Base-by-base conservation (phyloP, 2,113 vertebrate species). In the Rhea americana region DNA sequence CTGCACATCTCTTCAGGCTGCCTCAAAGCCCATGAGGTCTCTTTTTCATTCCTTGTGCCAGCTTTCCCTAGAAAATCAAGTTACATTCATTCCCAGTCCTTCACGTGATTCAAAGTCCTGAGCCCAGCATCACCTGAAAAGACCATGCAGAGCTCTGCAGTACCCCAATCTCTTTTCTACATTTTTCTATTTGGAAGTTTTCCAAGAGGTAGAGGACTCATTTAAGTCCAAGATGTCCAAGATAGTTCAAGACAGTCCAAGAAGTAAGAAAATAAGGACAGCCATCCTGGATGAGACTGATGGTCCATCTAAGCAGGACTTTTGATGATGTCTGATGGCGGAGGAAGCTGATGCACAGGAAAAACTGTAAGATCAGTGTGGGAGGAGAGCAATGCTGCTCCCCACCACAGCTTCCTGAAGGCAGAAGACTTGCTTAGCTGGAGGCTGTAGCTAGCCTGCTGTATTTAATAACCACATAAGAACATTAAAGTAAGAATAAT, bases 321-420 rank as follows among this genome's bases (percentile, higher is more conserved):
- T 83, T 50, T 2, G 3, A 16, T 20, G 10, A 22, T n/a, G 12
- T 78, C 41, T 51, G 43, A 3, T 62, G 30, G 13, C 81, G 9
- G 50, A 81, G 16, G 18, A 43, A 41, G 30, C 37, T 2, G 1
- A 68, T 11, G 8, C 1, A 4, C 1, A 51, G 22, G 39, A 79
- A 91, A 77, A 7, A 35, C 13, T 1, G 0, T 6, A 47, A 51
- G 82, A 47, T 5, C 4, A 4, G 12, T 2, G 12, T 2, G 43
- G 28, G 19, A 71, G 18, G 32, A 48, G n/a, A 45, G 35, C 2
- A 13, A 0, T 0, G 7, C 24, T 41, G 39, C 6, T 17, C 9
- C 30, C 24, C 3, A 1, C 11, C 11, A 32, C 76, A 84, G 30
- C 13, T 67, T 89, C 32, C 26, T 1, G 2, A 62, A 82, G 30